Conservation (phyloP, 2,113 vertebrate genomes). For the human region DNA sequence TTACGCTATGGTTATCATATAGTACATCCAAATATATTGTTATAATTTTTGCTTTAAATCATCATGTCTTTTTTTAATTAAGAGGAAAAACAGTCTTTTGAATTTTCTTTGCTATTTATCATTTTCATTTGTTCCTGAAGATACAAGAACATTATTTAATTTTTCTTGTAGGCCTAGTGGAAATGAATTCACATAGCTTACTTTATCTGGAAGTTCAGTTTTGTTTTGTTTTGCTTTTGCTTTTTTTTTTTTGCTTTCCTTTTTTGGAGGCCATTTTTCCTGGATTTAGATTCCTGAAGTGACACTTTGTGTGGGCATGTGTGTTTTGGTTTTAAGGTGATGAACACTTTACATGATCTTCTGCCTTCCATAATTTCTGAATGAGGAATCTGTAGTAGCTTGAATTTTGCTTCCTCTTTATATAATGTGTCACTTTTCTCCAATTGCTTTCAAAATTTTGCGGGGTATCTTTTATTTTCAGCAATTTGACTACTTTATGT, state of each 20-base stretch:
- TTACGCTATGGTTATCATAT: not conserved
- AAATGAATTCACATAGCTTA: not conserved
- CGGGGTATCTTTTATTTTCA: not conserved
- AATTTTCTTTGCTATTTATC: not conserved
- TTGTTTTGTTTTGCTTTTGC: not conserved
- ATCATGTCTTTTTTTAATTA: conserved; percentile 8
- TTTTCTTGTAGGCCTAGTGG: not conserved
- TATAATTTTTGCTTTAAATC: conserved; percentile 12
- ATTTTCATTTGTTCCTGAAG: not conserved
- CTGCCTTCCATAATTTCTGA: not conserved
- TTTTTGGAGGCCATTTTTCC: not conserved
- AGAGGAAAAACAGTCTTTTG: not conserved
- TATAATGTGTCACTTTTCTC: not conserved
- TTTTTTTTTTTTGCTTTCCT: not conserved
- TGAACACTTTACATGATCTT: not conserved
- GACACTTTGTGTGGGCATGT: not conserved
- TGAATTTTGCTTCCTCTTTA: not conserved
- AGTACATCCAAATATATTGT: not conserved
- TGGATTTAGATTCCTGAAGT: not conserved
- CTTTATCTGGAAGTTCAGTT: not conserved
- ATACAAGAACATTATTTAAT: not conserved
- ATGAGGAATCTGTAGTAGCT: not conserved
- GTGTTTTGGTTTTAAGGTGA: not conserved
- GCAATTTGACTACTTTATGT: not conserved
- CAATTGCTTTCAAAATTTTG: not conserved